Evolutionary conservation across 2,797 vertebrate species (phyloP), one percentile per base, ranked within the genome.

Genomic region (Enteromius viviparus): DNA sequence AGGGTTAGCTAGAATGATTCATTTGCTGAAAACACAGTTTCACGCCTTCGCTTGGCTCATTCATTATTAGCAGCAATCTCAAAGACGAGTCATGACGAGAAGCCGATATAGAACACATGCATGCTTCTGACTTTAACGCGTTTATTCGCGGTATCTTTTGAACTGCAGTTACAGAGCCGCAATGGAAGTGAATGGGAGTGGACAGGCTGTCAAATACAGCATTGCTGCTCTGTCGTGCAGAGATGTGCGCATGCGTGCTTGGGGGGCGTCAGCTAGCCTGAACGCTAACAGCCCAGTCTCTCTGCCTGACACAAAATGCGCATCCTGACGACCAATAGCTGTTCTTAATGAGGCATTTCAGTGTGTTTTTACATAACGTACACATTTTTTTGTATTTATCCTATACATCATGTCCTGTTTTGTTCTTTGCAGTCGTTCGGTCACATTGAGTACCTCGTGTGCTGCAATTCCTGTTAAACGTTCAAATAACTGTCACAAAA

Each of bases 181-280:
- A 32, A 4, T 32, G 78, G 23, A 32, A 37, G 55, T 51, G 32
- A 17, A 14, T 2, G 14, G 51, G 45, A 37, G 58, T 65, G 80
- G 80, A 19, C 70, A 21, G 42, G 32, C 80, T 81, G 80, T 74
- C 70, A 40, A 26, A 21, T 51, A 34, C 58, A 26, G 69, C 80
- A 51, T 8, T 51, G 19, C 21, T 49, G 69, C 81, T 77, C 74
- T 87, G 85, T 87, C 85, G 78, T 85, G 80, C 86, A 70, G 60
- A 45, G 79, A 71, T 83, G 80, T 82, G 71, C 86, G 86, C 87
- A 85, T 74, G 86, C 86, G 86, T 85, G 82, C 55, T 87, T 4
- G 34, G 79, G 58, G 68, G 55, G 65, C 68, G 55, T 74, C 32
- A 71, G 71, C 76, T 85, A 85, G 82, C 79, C 19, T 69, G 21